Evolutionary conservation across 2,888 invertebrate genomes (phyloP), one percentile per base, ranked within the genome.

Genomic region (Apamea sordens): DNA sequence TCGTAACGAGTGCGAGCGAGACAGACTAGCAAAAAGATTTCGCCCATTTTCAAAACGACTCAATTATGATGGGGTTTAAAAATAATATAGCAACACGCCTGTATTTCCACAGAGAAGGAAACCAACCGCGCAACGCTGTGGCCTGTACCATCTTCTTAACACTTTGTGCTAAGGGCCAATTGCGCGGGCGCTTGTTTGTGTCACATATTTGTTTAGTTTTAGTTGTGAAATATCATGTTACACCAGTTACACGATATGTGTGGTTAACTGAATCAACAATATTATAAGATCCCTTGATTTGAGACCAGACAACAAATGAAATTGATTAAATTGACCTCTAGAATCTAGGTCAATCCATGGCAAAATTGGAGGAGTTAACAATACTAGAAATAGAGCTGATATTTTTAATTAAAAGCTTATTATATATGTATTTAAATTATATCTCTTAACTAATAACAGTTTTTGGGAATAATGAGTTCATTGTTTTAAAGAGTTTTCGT

Each of bases 391-490:
- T 36, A 78, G 63, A 41, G 21, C 7, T 24, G 18, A 63, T 53
- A 63, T 69, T 63, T 63, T 44, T 59, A 41, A 68, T 50, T 32
- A 63, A 32, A 70, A 77, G 59, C 53, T 77, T 77, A 77, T 18
- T 36, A 63, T 41, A 2, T 76, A 81, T 63, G 1, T 61, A 53
- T 67, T 77, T 72, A 82, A 77, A 82, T 82, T 50, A 80, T 65
- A 80, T 50, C 15, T 64, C 82, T 69, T 69, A 82, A 50, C 4
- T 64, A 50, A 77, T 64, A 70, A 81, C 53, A 56, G 61, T 41
- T 78, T 82, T 82, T 82, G 78, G 82, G 64, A 78, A 69, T 70
- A 50, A 73, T 65, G 73, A 73, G 82, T 82, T 82, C 82, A 77
- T 69, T 73, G 59, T 77, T 64, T 63, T 56, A 64, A 44, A 53